Base-by-base conservation (phyloP, 2,888 invertebrate species). In the Dynastes maya region DNA sequence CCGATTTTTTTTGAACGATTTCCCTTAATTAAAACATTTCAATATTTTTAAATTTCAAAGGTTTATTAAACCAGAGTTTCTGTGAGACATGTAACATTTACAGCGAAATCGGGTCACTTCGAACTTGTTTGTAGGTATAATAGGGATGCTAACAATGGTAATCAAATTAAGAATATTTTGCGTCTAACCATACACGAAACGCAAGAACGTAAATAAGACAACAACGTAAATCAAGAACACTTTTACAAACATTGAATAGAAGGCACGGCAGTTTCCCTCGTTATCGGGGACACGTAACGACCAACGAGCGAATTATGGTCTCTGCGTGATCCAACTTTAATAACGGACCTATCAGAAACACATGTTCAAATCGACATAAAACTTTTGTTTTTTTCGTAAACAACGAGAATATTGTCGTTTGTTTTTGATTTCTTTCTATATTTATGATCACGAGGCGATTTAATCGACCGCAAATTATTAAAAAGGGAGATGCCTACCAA, bases 361-460 rank as follows among this genome's bases (percentile, higher is more conserved):
- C 37, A 58, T 58, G 71, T 71, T 71, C 71, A 55, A 71, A 71
- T 71, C 32, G 68, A 49, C 68, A 53, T 71, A 71, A 71, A 71
- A 32, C 16, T 40, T 40, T 67, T n/a, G 22, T 67, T 16, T 67
- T 67, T 45, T 45, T 37, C 16, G 27, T 61, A 45, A 64, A 32
- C n/a, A 29, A 37, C 64, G 29, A 29, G 29, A 9, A 37, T 27
- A 32, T 64, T 2, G 37, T 29, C n/a, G 53, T n/a, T 37, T 64
- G 64, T 29, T 64, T 27, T 64, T 27, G 64, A 64, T 64, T 32
- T 64, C 37, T 64, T 29, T 61, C 4, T 64, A n/a, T 64, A 64
- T 64, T 64, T 64, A 64, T 64, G n/a, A 32, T n/a, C n/a, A 53
- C n/a, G 16, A 53, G 5, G n/a, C n/a, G 53, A 53, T 53, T 16